Evolutionary conservation across 2,113 vertebrate species (phyloP), one percentile per base, ranked within the genome.

Genomic region (Petrocephalus microphthalmus): DNA sequence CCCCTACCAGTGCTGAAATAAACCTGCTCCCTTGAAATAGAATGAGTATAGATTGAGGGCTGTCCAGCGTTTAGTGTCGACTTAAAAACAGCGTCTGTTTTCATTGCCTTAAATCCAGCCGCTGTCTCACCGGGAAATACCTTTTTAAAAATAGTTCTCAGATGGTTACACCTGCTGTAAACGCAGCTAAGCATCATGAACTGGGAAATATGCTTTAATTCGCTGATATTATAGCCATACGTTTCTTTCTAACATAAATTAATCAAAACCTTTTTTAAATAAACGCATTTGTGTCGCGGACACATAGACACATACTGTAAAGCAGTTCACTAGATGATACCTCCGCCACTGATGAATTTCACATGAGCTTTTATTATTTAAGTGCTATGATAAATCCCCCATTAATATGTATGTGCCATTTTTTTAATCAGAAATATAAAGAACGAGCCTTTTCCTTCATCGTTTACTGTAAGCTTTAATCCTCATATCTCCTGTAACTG

Each of bases 401-500:
- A 88, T 88, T 88, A 88, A 88, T 81, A 88, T 88, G 45, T 42
- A 81, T 88, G 87, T 19, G 20, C 1, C 51, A 82, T 88, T 88
- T 56, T 88, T 82, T 81, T n/a, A n/a, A 88, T 88, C 52, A 81
- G 71, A 88, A 87, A 53, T 53, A 87, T 78, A 54, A 54, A 29
- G 25, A 52, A 53, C 78, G 45, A 53, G 60, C 54, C 54, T 87
- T 90, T 87, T 87, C 37, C 82, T 42, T 89, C 86, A 89, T 57
- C 85, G 84, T 88, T 81, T 84, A 78, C 74, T 60, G 85, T 82
- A 89, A 54, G 54, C 56, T 89, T 90, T 91, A 88, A 78, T 89
- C 84, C 57, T 19, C 84, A 7, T 25, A 25, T 67, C 83, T 86
- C 89, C 78, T 37, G 60, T 67, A 67, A 67, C 60, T 67, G 60